A percentile compares a stretch with the other conserved stretches of the same genome.
Conservation (phyloP, 2,797 vertebrate genomes). For the Sebastes matsubarae region DNA sequence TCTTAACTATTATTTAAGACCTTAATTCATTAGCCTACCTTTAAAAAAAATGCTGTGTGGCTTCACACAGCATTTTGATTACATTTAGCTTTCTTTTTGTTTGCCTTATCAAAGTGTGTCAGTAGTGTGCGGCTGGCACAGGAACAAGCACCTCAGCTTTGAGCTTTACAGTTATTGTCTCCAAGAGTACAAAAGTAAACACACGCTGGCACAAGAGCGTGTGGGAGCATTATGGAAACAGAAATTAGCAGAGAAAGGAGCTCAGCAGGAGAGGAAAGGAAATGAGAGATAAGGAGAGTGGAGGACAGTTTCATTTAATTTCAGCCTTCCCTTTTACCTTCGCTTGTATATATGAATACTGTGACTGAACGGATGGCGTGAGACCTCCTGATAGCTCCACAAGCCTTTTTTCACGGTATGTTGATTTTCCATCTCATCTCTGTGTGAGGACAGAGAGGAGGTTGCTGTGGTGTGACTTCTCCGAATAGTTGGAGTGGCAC, state of each 20-base stretch:
- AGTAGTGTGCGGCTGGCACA: conserved; percentile 40
- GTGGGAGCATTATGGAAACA: conserved; percentile 10
- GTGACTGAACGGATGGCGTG: neutral
- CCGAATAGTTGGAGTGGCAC: conserved; percentile 29
- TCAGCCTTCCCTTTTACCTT: conserved; percentile 29
- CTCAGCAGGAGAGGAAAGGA: conserved; percentile 24
- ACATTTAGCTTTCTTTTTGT: conserved; percentile 30
- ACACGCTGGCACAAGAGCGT: conserved; percentile 30
- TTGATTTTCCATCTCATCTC: conserved; percentile 61
- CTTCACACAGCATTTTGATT: conserved; percentile 40
- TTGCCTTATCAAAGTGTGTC: conserved; percentile 64
- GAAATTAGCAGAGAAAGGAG: conserved; percentile 44
- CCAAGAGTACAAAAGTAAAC: conserved; percentile 51
- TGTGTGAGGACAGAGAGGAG: conserved; percentile 35
- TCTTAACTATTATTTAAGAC: neutral
- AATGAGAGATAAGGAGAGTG: conserved; percentile 26
- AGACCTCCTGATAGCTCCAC: conserved; percentile 45
- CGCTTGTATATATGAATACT: conserved; percentile 3
- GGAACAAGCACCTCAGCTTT: conserved; percentile 33
- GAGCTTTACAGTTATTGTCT: conserved; percentile 39
- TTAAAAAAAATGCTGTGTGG: neutral
- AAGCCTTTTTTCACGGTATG: conserved; percentile 57
- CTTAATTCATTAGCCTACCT: neutral
- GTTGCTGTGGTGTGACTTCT: conserved; percentile 40
- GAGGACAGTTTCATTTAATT: conserved; percentile 38